Evolutionary conservation across 2,113 vertebrate genomes (phyloP), one percentile per base, ranked within the genome.

Genomic region (Hiodon alosoides): DNA sequence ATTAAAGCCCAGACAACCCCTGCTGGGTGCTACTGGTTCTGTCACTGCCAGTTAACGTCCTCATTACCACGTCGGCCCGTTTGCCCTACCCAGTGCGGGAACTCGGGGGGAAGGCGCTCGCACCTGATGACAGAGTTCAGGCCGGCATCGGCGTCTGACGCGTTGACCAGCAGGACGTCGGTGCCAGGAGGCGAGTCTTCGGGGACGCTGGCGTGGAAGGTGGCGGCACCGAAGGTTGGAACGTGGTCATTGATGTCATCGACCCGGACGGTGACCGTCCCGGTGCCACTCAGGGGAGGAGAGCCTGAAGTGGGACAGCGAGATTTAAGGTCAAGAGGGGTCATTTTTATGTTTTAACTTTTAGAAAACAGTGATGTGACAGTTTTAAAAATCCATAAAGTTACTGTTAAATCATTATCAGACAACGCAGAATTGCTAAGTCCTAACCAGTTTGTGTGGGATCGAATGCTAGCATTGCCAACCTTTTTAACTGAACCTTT

Each of bases 161-260:
- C 93, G 72, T 93, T 97, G 47, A 98, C 95, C 17, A 98, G 79
- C 31, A 98, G 85, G 75, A 98, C 93, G 52, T 98, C 95, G 0
- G 93, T 93, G 48, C 97, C 97, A 0, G 96, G 97, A 0, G 93
- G 92, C 0, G 92, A 94, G 6, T 98, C 95, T 84, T 99, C 97
- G 0, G 83, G 86, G 81, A 98, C 89, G 7, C 87, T 87, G 67
- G 94, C 93, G 75, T 93, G 93, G 85, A 96, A 96, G 31, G 87
- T 60, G 8, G 90, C 88, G 66, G 91, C 90, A 75, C 90, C 89
- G 7, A 99, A 99, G 0, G 87, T 76, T 0, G 97, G 97, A 52
- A 93, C 76, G 0, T 98, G 97, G 82, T 99, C 97, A 59, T 99
- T 99, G 80, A 94, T 79, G 66, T 99, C 97, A 72, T 94, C 92